Evolutionary conservation across 2,888 invertebrate genomes (phyloP), one percentile per base, ranked within the genome.

Genomic region (Tromatobia lineatoria): DNA sequence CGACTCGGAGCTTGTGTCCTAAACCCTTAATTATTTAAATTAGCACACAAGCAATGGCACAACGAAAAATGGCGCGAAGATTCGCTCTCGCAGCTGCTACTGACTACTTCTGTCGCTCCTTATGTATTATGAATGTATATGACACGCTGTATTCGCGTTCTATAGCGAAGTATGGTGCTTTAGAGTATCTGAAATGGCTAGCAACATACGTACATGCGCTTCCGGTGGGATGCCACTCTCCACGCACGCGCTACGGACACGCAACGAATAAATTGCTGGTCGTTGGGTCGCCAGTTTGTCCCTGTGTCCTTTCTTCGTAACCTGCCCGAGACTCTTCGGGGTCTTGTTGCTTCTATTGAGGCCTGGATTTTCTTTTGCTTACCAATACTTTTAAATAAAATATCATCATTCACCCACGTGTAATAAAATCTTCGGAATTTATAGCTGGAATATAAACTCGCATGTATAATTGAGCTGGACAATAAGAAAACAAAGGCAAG

Each of bases 11-110:
- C 71, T 61, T 20, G 23, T 66, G 67, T 82, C 85, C 83, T n/a
- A 75, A 74, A 59, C 59, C 75, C 83, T 87, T 87, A 90, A 90
- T 90, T 89, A 91, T 91, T 90, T 86, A 90, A 90, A 90, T 89
- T 86, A 85, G 82, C 83, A 71, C 80, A 84, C 73, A 77, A 71
- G 76, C 79, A 50, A 29, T 70, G 71, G 79, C 45, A 20, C 67
- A 70, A 70, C 25, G 74, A 42, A 70, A 82, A 78, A 13, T 45
- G 69, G 59, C 67, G 47, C 42, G 61, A 47, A 66, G 82, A 84
- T 59, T 85, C 75, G 52, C 74, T 81, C 82, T 85, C 34, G 88
- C 91, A 89, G 90, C 90, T 89, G 90, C 84, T 66, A 70, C 83
- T 38, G 42, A 38, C 25, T 45, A 29, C 54, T 38, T 47, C 29